These are phyloP conservation scores for Aptenodytes patagonicus DNA, from an alignment of 2,113 vertebrate species.

Conservation along the genomic window DNA sequence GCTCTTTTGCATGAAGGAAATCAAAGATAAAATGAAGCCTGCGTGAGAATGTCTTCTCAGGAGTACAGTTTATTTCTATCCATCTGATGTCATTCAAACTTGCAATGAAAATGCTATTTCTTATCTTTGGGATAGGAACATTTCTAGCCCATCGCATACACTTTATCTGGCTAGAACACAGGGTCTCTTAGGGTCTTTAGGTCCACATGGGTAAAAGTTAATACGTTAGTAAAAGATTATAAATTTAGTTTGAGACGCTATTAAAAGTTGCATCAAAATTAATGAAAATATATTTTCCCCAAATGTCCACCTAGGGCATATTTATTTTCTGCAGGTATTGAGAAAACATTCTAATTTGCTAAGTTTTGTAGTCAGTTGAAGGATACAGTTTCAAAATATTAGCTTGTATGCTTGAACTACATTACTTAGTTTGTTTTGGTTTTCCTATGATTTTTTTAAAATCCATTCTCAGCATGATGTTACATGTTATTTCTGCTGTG, in stretches of 20 bases:
- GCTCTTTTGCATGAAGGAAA: not conserved
- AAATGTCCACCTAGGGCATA: not conserved
- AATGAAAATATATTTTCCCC: not conserved
- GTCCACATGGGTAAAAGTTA: not conserved
- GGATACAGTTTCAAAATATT: not conserved
- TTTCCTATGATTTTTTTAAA: not conserved
- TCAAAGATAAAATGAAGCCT: not conserved
- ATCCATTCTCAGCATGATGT: not conserved
- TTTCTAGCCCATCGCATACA: not conserved
- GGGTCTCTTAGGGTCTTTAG: not conserved
- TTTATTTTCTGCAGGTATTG: not conserved
- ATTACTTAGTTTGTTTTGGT: not conserved
- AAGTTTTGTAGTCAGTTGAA: not conserved
- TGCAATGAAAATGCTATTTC: not conserved
- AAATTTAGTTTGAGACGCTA: not conserved
- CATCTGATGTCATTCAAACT: not conserved
- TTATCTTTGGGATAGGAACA: not conserved
- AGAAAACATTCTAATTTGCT: not conserved
- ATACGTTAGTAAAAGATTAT: not conserved
- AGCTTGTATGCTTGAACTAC: not conserved
- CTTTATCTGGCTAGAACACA: not conserved
- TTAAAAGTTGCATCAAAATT: not conserved
- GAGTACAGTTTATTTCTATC: not conserved
- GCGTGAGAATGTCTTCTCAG: not conserved
- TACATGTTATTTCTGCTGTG: not conserved